Conservation (phyloP, 1,140 invertebrate genomes). For the Lethocerus indicus region DNA sequence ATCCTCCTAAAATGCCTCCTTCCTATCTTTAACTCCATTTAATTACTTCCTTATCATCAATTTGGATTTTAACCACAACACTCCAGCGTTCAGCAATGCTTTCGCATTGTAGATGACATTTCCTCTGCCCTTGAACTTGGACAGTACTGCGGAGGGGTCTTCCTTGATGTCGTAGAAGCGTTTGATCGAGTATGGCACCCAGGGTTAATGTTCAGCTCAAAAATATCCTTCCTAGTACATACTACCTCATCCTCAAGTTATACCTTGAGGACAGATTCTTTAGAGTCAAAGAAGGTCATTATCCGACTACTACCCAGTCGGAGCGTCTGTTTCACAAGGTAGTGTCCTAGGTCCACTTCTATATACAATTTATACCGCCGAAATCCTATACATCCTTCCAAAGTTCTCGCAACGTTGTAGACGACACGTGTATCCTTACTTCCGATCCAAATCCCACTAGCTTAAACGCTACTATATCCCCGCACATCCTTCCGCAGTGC, state of each 20-base stretch:
- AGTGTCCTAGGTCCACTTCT: not conserved
- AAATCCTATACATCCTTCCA: not conserved
- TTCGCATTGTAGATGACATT: conserved; percentile 22
- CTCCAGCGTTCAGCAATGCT: not conserved
- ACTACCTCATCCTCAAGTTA: conserved; percentile 1
- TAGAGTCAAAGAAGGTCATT: not conserved
- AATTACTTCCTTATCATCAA: not conserved
- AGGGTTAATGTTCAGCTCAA: conserved; percentile 22
- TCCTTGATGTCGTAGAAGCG: conserved; percentile 26
- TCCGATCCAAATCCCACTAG: not conserved
- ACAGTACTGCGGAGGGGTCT: conserved; percentile 17
- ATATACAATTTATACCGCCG: not conserved
- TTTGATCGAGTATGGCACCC: conserved; percentile 25
- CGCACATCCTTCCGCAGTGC: too few species aligned
- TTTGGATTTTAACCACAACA: not conserved
- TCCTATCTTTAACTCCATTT: too few species aligned
- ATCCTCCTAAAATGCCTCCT: too few species aligned
- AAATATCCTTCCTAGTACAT: not conserved
- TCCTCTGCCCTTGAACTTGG: conserved; percentile 20
- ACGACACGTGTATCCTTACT: not conserved
- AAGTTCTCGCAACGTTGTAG: not conserved
- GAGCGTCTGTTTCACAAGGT: not conserved
- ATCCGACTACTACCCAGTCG: not conserved
- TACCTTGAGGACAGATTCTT: not conserved
- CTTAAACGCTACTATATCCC: too few species aligned